Evolutionary conservation across 1,140 invertebrate species (phyloP), one percentile per base, ranked within the genome.

Genomic region (Drosophila subpulchrella): DNA sequence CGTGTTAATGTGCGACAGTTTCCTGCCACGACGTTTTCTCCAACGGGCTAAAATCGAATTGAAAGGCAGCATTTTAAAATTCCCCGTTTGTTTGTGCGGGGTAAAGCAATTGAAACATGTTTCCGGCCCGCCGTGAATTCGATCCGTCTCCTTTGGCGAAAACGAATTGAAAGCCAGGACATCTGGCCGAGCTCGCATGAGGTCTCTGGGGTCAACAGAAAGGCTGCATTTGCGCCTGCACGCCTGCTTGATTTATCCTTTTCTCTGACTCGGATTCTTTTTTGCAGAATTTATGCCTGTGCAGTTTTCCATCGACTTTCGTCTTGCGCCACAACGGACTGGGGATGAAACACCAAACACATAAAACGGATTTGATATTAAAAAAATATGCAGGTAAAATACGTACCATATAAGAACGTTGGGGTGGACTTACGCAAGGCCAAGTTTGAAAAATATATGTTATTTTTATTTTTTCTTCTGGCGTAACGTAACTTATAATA

Each of bases 311-410:
- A 91, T 91, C 84, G 89, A 91, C 88, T 91, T 91, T 89, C 72
- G 76, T 82, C 61, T 81, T 78, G 65, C 80, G 74, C 75, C 81
- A 79, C 78, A 91, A 91, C 79, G 89, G 86, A 91, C 83, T 91
- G 90, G 90, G 90, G 90, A 91, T 91, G 90, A 91, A 91, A 91
- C 60, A 81, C 90, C 83, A 78, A 90, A 75, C 77, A 84, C 66
- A 90, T 82, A 90, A 77, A 88, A 91, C 75, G 86, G 83, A 91
- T 85, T 89, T 89, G 78, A 91, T 81, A 83, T 85, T 85, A 63
- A 73, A 79, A 83, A 86, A 91, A 89, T 81, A 91, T 91, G 90
- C 90, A 91, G 90, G 90, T 91, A 79, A 88, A 47, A 55, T 47
- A 30, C 12, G 32, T 24, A 30, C 39, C 39, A 32, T 13, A 42